Base-by-base conservation (phyloP, 2,888 invertebrate genomes). In the Melanostoma scalare region DNA sequence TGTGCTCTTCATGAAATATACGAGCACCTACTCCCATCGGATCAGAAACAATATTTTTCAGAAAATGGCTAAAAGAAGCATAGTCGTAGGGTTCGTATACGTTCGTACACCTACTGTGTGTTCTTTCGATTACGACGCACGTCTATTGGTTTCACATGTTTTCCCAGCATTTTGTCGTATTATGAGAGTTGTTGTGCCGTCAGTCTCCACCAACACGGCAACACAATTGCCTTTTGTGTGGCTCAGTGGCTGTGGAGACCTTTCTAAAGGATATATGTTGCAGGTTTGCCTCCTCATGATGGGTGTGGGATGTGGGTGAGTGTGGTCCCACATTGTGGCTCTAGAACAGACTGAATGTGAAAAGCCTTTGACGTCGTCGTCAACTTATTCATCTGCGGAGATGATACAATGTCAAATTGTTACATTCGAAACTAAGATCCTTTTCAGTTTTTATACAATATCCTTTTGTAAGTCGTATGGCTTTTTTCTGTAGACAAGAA, bases 391-490 rank as follows among this genome's bases (percentile, higher is more conserved):
- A 48, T 40, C 56, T 58, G 36, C 9, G 36, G 10, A 52, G 61
- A 82, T 81, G 77, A 77, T 63, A 82, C 73, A 73, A 68, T 73
- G 68, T 63, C 82, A 69, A 73, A 82, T 77, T 77, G 77, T 82
- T 68, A 82, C 77, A 77, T 82, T 77, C 56, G 55, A 63, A 44
- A 77, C 68, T 55, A 73, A 77, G 77, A 75, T 58, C 68, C 77
- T 53, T 69, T 69, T 68, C 55, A 77, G 67, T 42, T 63, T 77
- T 38, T 40, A 30, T 40, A 69, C 56, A 74, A 69, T 81, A 73
- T 73, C 81, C 68, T 55, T 68, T 77, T 68, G 67, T 55, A 76
- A 77, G 67, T 77, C 20, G 20, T 60, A n/a, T 55, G 52, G 35
- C 31, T 61, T 56, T 63, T 63, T 61, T 35, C 30, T 10, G 46